A percentile compares a stretch with the other conserved stretches of the same genome.
Evolutionary conservation across 2,888 invertebrate species (phyloP).

Genomic region (Luperina nickerlii): DNA sequence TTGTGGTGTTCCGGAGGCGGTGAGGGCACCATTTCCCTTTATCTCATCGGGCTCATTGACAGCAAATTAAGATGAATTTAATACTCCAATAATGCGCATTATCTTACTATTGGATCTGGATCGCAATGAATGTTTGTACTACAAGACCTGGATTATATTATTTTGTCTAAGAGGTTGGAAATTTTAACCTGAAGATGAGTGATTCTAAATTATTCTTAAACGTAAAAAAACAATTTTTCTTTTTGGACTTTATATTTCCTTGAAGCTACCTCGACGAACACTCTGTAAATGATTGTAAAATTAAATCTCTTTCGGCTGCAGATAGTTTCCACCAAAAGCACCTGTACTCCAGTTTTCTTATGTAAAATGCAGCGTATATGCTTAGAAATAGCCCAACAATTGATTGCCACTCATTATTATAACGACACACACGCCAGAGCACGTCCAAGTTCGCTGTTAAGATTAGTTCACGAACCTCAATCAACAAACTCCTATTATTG

Average conservation of each 20-base stretch:
- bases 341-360: background rate
- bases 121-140: constrained; percentile 10
- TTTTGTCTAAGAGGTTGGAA: constrained; percentile 3
- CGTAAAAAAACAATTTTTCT: too few species aligned
- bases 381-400: background rate
- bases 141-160: background rate
- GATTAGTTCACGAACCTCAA: constrained; percentile 31
- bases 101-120: constrained; percentile 19
- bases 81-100: constrained; percentile 41
- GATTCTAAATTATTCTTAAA: too few species aligned
- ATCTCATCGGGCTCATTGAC: constrained; percentile 56
- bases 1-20: background rate
- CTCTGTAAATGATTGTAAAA: too few species aligned
- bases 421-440: constrained; percentile 3
- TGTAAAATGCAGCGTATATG: background rate
- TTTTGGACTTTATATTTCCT: background rate
- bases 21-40: constrained; percentile 39
- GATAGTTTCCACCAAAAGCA: background rate
- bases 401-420: constrained; percentile 18
- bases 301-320: background rate
- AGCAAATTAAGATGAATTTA: constrained; percentile 62
- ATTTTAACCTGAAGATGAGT: background rate
- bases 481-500: constrained; percentile 50
- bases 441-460: constrained; percentile 32
- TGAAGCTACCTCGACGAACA: background rate